Evolutionary conservation across 2,113 vertebrate genomes (phyloP).

Genomic region (Chionis minor): DNA sequence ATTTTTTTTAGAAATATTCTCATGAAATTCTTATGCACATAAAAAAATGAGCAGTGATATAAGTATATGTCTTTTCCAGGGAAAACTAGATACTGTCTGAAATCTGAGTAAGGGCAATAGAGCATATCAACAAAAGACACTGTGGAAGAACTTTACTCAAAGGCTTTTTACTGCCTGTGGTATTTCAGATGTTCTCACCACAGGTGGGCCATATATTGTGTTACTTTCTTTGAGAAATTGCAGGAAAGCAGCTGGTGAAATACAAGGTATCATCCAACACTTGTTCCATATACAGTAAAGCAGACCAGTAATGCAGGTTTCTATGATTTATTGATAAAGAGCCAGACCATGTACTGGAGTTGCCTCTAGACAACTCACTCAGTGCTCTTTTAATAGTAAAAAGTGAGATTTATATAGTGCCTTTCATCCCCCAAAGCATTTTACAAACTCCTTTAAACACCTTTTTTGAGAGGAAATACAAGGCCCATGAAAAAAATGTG

Average conservation of each 20-base stretch:
- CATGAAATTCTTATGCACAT: background rate
- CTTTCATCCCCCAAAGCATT: constrained; percentile 9
- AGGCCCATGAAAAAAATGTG: background rate
- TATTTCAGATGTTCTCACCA: constrained; percentile 52
- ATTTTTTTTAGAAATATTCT: background rate
- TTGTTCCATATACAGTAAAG: constrained; percentile 21
- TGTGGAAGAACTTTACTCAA: constrained; percentile 28
- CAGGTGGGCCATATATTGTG: constrained; percentile 26
- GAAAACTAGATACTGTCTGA: background rate
- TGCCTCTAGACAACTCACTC: constrained; percentile 24
- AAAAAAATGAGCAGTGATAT: background rate
- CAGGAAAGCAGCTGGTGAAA: constrained; percentile 40
- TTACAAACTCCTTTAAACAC: background rate
- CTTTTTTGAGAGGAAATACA: background rate
- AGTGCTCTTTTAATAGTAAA: constrained; percentile 7
- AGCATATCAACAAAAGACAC: background rate
- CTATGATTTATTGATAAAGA: constrained; percentile 32
- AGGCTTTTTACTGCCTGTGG: constrained; percentile 10
- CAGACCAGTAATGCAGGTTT: constrained; percentile 24
- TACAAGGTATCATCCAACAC: constrained; percentile 29
- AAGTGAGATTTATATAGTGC: constrained; percentile 16
- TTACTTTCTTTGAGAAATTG: constrained; percentile 28
- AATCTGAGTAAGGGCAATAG: background rate
- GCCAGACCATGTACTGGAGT: background rate
- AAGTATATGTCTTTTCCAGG: background rate